A percentile compares a stretch with the other conserved stretches of the same genome.
phyloP scores from a whole-genome alignment of 2,797 vertebrate species.

The Aeoliscus strigatus region DNA sequence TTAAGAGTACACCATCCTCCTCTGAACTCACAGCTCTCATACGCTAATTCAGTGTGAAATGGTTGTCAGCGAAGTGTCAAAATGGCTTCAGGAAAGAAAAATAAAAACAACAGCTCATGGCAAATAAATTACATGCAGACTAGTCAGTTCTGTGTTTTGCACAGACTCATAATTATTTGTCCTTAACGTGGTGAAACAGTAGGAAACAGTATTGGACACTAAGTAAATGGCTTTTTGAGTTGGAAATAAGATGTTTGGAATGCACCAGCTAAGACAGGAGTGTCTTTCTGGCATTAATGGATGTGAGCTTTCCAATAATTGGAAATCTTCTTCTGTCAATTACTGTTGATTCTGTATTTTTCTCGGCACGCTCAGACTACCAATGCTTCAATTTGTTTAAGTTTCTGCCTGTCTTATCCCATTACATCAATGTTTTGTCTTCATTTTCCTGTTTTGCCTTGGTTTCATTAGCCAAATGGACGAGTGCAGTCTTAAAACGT shows the following conservation, averaged over 20 bases:
- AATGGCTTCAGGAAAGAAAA: conserved; percentile 30
- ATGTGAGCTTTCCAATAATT: conserved; percentile 63
- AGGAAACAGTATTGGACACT: conserved; percentile 40
- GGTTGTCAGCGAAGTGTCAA: conserved; percentile 50
- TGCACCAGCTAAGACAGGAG: conserved; percentile 44
- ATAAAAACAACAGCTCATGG: conserved; percentile 23
- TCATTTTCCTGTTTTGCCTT: conserved; percentile 9
- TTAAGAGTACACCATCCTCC: conserved; percentile 28
- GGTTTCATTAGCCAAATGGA: conserved; percentile 2
- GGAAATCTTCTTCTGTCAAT: conserved; percentile 58
- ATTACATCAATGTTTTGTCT: conserved; percentile 2
- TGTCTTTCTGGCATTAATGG: conserved; percentile 61
- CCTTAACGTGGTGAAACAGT: conserved; percentile 37
- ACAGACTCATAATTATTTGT: conserved; percentile 58
- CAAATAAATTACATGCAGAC: conserved; percentile 34
- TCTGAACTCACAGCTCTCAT: conserved; percentile 38
- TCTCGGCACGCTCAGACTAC: too few relatives aligned
- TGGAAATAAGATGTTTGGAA: conserved; percentile 65
- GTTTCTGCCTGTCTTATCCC: conserved; percentile 3
- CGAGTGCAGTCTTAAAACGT: conserved; percentile 25
- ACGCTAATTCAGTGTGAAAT: conserved; percentile 57
- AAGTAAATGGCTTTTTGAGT: conserved; percentile 61
- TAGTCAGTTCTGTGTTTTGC: conserved; percentile 13
- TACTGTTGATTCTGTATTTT: conserved; percentile 42
- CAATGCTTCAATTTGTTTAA: conserved; percentile 38